Evolutionary conservation across 1,140 invertebrate species (phyloP), one percentile per base, ranked within the genome.

Genomic region (Drosophila quadrilineata): DNA sequence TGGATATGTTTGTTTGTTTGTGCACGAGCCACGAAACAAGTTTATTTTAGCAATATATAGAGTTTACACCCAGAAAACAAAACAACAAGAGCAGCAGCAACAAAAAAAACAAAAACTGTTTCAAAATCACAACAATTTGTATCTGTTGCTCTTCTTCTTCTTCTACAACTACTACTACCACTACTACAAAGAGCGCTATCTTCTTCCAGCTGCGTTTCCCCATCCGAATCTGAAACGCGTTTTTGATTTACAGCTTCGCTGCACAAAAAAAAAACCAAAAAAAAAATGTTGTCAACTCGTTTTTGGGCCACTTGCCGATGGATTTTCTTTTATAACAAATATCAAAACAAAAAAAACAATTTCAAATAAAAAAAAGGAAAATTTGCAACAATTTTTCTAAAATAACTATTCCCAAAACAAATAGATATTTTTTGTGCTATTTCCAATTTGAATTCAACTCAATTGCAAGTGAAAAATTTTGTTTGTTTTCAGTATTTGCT

Each of bases 41-140:
- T 67, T 67, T 67, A 28, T 67, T 62, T 62, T 41, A 29, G 48
- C 57, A 52, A 66, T 46, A 66, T 60, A 38, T 53, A 60, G 56
- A 66, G 63, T 50, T 65, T 59, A 65, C 62, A 65, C 45, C 45
- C 54, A 29, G 35, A 65, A 65, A 49, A 41, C n/a, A 38, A 54
- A 69, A 48, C 19, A 52, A 40, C 50, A 48, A 68, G 64, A 64
- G 50, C 54, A 48, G 50, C 58, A 59, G 41, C 56, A 1, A 48
- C 12, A 21, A 68, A 58, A 43, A 3, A 46, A 49, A 12, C 45
- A 50, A 68, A 75, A 68, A 57, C 48, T 57, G 79, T 64, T 59
- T 28, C 70, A 41, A 21, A 66, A 31, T 43, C 26, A 46, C 50
- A 56, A 59, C 33, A 58, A 54, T 66, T 60, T 71, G 16, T 36